Percentiles rank a stretch among this genome's conserved stretches.
Evolutionary conservation across 2,797 vertebrate genomes (phyloP).

Genomic region (Helostoma temminkii): DNA sequence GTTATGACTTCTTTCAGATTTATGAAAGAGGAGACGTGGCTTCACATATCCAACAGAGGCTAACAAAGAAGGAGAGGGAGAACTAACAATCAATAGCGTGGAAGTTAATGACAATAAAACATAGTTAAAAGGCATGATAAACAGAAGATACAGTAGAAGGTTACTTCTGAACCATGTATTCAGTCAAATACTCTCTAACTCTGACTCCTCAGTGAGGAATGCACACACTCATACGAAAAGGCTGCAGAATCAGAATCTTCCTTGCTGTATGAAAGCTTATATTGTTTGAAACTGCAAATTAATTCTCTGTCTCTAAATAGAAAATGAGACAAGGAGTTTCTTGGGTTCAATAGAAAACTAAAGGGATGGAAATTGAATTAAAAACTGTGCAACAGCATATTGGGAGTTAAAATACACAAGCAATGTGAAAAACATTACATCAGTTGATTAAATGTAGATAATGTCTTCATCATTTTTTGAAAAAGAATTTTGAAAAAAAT

Average conservation of each 20-base stretch:
- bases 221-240: too few relatives aligned
- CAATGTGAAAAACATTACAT: not conserved
- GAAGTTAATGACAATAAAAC: not conserved
- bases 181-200: too few relatives aligned
- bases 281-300: too few relatives aligned
- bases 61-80: slow-evolving; percentile 17
- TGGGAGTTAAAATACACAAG: not conserved
- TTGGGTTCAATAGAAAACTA: not conserved
- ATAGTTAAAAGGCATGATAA: slow-evolving; percentile 7
- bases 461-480: not conserved
- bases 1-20: slow-evolving; percentile 52
- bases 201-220: too few relatives aligned
- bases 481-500: not conserved
- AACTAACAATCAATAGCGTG: not conserved
- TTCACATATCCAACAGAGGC: slow-evolving; percentile 23
- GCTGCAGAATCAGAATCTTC: too few relatives aligned
- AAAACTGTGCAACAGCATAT: too few relatives aligned
- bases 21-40: slow-evolving; percentile 44
- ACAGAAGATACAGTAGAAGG: slow-evolving; percentile 8
- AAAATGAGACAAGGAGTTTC: not conserved
- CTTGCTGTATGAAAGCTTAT: too few relatives aligned
- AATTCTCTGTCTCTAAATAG: too few relatives aligned
- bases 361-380: too few relatives aligned
- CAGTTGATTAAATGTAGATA: not conserved
- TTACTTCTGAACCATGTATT: too few relatives aligned